Evolutionary conservation across 2,888 invertebrate species (phyloP).

Genomic region (Machimus rusticus): DNA sequence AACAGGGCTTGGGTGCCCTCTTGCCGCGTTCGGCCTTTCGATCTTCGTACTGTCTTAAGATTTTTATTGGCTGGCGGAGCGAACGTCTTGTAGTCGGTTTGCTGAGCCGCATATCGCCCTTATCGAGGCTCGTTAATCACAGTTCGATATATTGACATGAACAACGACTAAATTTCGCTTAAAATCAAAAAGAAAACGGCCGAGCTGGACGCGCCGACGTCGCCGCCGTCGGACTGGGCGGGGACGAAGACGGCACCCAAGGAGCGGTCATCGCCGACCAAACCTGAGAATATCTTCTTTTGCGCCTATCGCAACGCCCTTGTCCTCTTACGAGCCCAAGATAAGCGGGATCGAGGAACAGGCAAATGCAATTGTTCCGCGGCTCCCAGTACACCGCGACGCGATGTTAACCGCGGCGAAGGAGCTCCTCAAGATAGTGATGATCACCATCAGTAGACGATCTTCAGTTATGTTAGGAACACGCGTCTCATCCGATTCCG

Average conservation of each 20-base stretch:
- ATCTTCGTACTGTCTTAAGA: neutral
- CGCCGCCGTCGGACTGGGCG: neutral
- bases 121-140: slow-evolving; percentile 41
- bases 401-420: neutral
- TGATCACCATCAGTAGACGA: neutral
- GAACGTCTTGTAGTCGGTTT: neutral
- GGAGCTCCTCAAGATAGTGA: neutral
- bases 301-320: slow-evolving; percentile 21
- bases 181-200: neutral
- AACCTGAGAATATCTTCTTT: slow-evolving; percentile 25
- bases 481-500: neutral
- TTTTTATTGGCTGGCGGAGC: neutral
- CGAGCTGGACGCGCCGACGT: neutral
- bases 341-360: neutral
- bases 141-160: slow-evolving; percentile 32
- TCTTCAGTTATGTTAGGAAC: slow-evolving; percentile 11
- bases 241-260: neutral
- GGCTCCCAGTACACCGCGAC: slow-evolving; percentile 14
- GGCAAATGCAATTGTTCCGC: slow-evolving; percentile 32
- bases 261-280: neutral
- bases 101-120: neutral
- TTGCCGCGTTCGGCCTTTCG: neutral
- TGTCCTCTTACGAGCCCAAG: slow-evolving; percentile 3
- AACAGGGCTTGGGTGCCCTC: neutral
- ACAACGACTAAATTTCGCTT: slow-evolving; percentile 34